phyloP scores from a whole-genome alignment of 2,888 invertebrate species.

The Agrotis segetum region DNA sequence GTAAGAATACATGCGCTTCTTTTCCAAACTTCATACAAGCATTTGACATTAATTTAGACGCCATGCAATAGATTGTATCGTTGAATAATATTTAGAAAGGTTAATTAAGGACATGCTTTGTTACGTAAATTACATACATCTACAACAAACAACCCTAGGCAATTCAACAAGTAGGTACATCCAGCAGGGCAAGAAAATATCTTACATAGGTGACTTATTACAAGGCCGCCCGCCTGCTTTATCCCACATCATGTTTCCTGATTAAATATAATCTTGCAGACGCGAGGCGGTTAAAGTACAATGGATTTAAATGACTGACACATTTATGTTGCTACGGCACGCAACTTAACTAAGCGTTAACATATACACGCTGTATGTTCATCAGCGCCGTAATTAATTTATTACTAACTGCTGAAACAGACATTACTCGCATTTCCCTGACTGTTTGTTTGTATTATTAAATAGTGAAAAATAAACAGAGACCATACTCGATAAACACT shows the following conservation, averaged over 20 bases:
- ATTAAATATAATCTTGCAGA: constrained; percentile 75
- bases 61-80: not conserved
- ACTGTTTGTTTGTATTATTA: constrained; percentile 16
- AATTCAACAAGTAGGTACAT: constrained; percentile 55
- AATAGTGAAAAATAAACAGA: constrained; percentile 8
- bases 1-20: not conserved
- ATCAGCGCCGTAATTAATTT: constrained; percentile 38
- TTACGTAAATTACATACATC: not conserved
- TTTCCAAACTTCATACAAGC: not conserved
- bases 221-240: constrained; percentile 56
- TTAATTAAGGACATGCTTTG: constrained; percentile 2
- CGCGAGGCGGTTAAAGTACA: constrained; percentile 69
- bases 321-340: constrained; percentile 48
- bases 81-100: not conserved
- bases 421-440: constrained; percentile 12
- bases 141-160: constrained; percentile 8
- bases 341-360: constrained; percentile 36
- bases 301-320: constrained; percentile 71
- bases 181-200: constrained; percentile 20
- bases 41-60: not conserved
- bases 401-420: constrained; percentile 29
- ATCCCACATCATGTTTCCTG: constrained; percentile 72
- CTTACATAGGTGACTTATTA: constrained; percentile 51
- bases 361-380: constrained; percentile 26
- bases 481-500: not conserved